Percentiles rank a stretch among this genome's conserved stretches.
phyloP scores from a whole-genome alignment of 2,888 invertebrate species.

The Ephialtes manifestator region DNA sequence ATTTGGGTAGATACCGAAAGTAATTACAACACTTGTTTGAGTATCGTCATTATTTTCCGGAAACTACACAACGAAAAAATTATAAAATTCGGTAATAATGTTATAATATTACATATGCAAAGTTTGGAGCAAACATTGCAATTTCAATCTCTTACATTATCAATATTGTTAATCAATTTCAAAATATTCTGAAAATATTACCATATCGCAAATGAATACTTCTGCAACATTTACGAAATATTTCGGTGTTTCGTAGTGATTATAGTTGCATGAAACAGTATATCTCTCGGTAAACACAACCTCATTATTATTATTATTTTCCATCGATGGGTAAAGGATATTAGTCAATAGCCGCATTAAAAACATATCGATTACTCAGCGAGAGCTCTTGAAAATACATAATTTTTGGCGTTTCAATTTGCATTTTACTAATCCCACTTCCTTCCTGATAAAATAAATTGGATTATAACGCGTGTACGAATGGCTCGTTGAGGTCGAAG shows the following conservation, averaged over 20 bases:
- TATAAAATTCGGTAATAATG: no score
- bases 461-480: background rate
- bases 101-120: no score
- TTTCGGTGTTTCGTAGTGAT: background rate
- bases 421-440: background rate
- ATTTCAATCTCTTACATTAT: no score
- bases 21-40: no score
- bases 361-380: background rate
- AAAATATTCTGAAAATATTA: no score
- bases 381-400: background rate
- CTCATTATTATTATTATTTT: background rate
- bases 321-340: background rate
- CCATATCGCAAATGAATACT: no score
- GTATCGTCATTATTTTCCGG: no score
- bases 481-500: background rate
- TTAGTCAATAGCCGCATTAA: background rate
- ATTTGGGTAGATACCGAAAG: no score
- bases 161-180: no score
- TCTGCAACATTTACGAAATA: background rate
- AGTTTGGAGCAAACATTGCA: no score
- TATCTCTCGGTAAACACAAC: background rate
- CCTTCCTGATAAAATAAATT: background rate
- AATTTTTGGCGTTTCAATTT: background rate
- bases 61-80: no score
- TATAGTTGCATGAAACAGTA: background rate